These are phyloP conservation scores for Alectura lathami DNA, from an alignment of 2,113 vertebrate genomes.

Conservation along the genomic window DNA sequence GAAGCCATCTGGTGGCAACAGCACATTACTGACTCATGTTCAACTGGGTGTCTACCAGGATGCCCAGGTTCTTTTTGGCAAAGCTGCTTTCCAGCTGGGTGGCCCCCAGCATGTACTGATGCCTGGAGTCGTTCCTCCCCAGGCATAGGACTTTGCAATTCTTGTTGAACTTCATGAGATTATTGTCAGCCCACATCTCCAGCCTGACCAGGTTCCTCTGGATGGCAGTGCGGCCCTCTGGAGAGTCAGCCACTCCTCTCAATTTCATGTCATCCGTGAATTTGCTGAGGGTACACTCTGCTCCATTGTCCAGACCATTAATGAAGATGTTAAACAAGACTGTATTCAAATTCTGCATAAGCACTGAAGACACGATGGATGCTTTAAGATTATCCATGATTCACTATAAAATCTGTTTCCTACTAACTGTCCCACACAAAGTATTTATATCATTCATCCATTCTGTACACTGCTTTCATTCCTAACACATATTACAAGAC, in stretches of 20 bases:
- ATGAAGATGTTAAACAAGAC: not conserved
- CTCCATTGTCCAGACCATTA: not conserved
- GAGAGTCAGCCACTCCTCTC: not conserved
- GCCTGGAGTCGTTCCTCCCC: not conserved
- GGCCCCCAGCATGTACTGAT: not conserved
- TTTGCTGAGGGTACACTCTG: not conserved
- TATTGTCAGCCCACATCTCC: not conserved
- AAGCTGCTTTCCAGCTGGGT: not conserved
- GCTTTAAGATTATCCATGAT: not conserved
- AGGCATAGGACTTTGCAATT: not conserved
- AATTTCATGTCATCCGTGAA: not conserved
- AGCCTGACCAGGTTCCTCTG: not conserved
- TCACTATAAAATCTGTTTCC: not conserved
- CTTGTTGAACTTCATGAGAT: not conserved
- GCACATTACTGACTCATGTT: not conserved
- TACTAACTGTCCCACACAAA: not conserved
- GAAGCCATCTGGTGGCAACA: not conserved
- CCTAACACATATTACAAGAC: not conserved
- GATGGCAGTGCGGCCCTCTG: not conserved
- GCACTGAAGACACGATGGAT: not conserved
- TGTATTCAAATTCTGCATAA: not conserved
- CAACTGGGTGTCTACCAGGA: not conserved
- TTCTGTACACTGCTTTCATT: slow-evolving; percentile 9
- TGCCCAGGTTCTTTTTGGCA: not conserved
- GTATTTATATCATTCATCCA: not conserved